phyloP scores from a whole-genome alignment of 2,113 vertebrate genomes.

The Saccopteryx leptura region DNA sequence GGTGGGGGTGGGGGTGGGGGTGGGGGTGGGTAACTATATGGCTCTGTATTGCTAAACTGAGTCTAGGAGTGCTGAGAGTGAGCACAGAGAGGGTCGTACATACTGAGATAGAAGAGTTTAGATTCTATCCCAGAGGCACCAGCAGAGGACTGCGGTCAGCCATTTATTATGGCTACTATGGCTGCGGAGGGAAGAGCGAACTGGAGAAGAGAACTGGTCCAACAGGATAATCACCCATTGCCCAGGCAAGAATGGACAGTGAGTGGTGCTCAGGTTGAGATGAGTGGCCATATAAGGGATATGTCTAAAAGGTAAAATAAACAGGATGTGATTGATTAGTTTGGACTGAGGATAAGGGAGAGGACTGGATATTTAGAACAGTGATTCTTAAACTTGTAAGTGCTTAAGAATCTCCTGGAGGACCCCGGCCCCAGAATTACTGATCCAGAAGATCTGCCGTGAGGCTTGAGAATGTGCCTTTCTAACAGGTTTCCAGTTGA shows the following conservation, averaged over 20 bases:
- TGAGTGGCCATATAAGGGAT: not conserved
- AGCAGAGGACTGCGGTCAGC: not conserved
- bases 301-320: not conserved
- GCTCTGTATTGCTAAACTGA: not conserved
- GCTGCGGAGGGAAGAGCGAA: not conserved
- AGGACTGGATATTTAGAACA: not conserved
- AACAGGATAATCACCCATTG: not conserved
- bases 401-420: not conserved
- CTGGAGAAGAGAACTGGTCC: not conserved
- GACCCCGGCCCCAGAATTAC: not conserved
- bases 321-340: too few species aligned
- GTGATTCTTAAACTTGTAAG: not conserved
- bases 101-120: not conserved
- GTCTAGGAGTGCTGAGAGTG: not conserved
- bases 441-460: not conserved
- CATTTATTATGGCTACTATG: not conserved
- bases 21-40: too few species aligned
- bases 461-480: not conserved
- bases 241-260: not conserved
- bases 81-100: not conserved
- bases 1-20: too few species aligned
- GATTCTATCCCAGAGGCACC: not conserved
- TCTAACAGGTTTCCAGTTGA: not conserved
- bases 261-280: not conserved
- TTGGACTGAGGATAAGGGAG: not conserved